Conservation (phyloP, 2,113 vertebrate genomes). For the Indri indri region DNA sequence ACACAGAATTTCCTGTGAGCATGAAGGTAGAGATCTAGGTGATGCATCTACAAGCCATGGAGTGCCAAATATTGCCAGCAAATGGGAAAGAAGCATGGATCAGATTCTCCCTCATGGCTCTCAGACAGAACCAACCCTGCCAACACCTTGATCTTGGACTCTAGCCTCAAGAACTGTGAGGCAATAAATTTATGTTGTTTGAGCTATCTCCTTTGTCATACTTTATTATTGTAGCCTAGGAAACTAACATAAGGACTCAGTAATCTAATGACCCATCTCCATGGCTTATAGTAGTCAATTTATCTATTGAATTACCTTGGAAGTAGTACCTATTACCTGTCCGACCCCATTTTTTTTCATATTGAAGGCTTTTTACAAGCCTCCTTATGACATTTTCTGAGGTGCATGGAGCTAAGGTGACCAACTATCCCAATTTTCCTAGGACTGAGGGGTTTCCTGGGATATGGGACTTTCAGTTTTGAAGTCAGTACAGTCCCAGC, state of each 20-base stretch:
- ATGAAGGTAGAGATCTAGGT: background rate
- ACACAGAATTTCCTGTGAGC: background rate
- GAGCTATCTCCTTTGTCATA: background rate
- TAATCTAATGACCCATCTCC: background rate
- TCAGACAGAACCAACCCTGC: background rate
- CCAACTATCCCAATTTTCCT: background rate
- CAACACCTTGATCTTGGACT: constrained; percentile 8
- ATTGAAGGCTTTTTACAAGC: background rate
- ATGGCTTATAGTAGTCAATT: background rate
- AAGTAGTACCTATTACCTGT: background rate
- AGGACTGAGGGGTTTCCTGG: background rate
- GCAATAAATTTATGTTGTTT: background rate
- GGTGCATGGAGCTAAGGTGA: background rate
- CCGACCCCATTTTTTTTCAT: background rate
- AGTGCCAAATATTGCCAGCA: background rate
- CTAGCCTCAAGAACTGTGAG: background rate
- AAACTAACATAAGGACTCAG: background rate
- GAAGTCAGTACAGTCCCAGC: background rate
- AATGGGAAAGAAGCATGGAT: background rate
- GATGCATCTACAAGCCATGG: background rate
- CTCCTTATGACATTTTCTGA: background rate
- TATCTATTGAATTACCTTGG: background rate
- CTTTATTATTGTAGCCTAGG: background rate
- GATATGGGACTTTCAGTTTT: background rate
- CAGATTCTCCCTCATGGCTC: background rate